These are phyloP conservation scores for Parus major DNA, from an alignment of 2,113 vertebrate genomes.

Conservation along the genomic window DNA sequence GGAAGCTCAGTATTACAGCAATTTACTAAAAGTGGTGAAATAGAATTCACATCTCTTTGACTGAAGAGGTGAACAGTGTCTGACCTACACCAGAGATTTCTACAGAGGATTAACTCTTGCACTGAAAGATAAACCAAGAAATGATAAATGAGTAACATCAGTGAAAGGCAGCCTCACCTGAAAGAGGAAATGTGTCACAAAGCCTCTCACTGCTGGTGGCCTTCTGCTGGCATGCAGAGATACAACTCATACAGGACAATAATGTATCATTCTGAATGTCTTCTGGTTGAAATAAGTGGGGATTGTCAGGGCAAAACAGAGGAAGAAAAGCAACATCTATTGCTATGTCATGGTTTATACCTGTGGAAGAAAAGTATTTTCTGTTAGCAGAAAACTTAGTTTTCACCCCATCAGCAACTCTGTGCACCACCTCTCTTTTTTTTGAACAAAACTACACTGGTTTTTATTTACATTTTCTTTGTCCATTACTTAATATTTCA, in stretches of 20 bases:
- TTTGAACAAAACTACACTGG: neutral
- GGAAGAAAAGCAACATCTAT: slow-evolving; percentile 84
- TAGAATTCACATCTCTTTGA: neutral
- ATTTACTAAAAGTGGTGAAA: neutral
- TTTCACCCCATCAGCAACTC: neutral
- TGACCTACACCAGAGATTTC: neutral
- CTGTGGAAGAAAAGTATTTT: slow-evolving; percentile 60
- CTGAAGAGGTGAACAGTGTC: neutral
- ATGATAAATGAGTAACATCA: neutral
- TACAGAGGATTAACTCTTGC: neutral
- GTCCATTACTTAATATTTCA: neutral
- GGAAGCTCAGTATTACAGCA: neutral
- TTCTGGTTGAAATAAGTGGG: slow-evolving; percentile 63
- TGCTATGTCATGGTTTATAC: slow-evolving; percentile 85
- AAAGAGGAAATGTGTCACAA: slow-evolving; percentile 16
- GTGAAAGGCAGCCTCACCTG: slow-evolving; percentile 69
- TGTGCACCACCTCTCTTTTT: neutral
- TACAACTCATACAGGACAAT: slow-evolving; percentile 62
- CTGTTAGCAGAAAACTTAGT: neutral
- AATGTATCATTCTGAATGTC: slow-evolving; percentile 71
- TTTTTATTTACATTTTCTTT: neutral
- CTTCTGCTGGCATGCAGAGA: slow-evolving; percentile 66
- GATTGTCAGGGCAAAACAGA: slow-evolving; percentile 70
- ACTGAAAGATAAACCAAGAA: neutral
- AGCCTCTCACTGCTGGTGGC: neutral